Evolutionary conservation across 1,140 invertebrate genomes (phyloP).

Genomic region (Drosophila equinoxialis): DNA sequence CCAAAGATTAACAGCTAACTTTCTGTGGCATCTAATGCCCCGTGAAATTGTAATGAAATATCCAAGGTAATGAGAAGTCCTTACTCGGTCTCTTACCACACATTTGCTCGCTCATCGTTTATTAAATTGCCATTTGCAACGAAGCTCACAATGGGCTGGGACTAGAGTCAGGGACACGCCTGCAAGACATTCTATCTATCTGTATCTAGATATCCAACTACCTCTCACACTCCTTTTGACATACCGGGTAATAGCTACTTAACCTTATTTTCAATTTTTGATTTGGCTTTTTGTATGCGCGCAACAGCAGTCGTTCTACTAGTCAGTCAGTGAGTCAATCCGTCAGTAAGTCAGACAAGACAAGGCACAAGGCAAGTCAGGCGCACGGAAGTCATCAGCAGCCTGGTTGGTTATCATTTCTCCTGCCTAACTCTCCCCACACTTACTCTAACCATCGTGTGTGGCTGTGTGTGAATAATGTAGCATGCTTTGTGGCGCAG

Average conservation of each 20-base stretch:
- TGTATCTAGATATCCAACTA: too few species aligned
- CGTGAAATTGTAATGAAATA: slow-evolving; percentile 80
- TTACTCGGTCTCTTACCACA: slow-evolving; percentile 21
- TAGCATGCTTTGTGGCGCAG: slow-evolving; percentile 68
- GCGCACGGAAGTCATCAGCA: slow-evolving; percentile 75
- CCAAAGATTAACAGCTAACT: slow-evolving; percentile 47
- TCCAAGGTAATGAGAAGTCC: slow-evolving; percentile 63
- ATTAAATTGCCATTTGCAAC: slow-evolving; percentile 71
- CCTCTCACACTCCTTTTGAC: neutral
- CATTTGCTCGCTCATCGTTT: slow-evolving; percentile 32
- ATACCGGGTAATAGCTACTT: slow-evolving; percentile 74
- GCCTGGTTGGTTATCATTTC: slow-evolving; percentile 68
- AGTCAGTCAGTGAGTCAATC: too few species aligned
- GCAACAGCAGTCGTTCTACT: neutral
- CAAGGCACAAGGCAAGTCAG: slow-evolving; percentile 44
- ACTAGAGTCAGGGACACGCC: slow-evolving; percentile 11
- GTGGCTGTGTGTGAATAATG: slow-evolving; percentile 60
- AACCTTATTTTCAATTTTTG: slow-evolving; percentile 82
- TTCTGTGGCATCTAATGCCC: slow-evolving; percentile 60
- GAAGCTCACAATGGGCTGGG: slow-evolving; percentile 25
- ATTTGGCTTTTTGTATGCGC: slow-evolving; percentile 53
- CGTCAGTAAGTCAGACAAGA: slow-evolving; percentile 2
- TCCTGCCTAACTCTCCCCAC: slow-evolving; percentile 4
- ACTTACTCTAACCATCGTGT: slow-evolving; percentile 1
- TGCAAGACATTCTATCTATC: neutral